These are phyloP conservation scores for Xiphophorus couchianus DNA, from an alignment of 2,113 vertebrate genomes.

Conservation along the genomic window DNA sequence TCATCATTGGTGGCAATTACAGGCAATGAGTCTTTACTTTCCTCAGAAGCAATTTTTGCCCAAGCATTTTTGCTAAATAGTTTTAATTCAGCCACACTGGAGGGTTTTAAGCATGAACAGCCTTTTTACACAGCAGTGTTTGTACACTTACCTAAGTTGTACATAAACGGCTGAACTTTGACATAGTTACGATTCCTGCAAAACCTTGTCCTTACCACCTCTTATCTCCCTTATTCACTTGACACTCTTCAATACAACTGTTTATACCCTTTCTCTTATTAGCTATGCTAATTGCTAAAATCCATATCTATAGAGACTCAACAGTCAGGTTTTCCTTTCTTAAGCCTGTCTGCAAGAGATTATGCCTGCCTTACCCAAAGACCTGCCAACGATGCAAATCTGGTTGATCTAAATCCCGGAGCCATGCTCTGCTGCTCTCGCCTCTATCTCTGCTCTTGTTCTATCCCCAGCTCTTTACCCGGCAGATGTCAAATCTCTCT, in stretches of 20 bases:
- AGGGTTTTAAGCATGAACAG: neutral
- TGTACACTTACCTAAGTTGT: neutral
- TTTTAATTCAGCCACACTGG: no score
- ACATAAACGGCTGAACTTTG: conserved; percentile 23
- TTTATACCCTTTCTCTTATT: conserved; percentile 61
- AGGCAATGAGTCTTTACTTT: neutral
- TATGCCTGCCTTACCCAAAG: conserved; percentile 70
- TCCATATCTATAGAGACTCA: conserved; percentile 73
- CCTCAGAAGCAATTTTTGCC: no score
- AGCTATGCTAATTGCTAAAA: conserved; percentile 80
- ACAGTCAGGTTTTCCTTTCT: conserved; percentile 69
- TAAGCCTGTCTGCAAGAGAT: conserved; percentile 79
- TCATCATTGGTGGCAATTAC: neutral
- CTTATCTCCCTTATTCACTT: conserved; percentile 51
- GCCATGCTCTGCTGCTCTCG: conserved; percentile 66
- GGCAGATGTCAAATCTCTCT: conserved; percentile 55
- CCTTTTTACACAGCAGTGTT: neutral
- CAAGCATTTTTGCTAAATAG: no score
- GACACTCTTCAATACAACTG: conserved; percentile 56
- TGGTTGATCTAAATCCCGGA: conserved; percentile 76
- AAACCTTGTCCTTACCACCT: conserved; percentile 9
- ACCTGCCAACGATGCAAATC: conserved; percentile 78
- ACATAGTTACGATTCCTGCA: conserved; percentile 16
- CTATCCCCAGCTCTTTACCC: conserved; percentile 42
- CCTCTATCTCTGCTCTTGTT: conserved; percentile 46